Evolutionary conservation across 2,797 vertebrate species (phyloP).

Genomic region (Cuculus canorus): DNA sequence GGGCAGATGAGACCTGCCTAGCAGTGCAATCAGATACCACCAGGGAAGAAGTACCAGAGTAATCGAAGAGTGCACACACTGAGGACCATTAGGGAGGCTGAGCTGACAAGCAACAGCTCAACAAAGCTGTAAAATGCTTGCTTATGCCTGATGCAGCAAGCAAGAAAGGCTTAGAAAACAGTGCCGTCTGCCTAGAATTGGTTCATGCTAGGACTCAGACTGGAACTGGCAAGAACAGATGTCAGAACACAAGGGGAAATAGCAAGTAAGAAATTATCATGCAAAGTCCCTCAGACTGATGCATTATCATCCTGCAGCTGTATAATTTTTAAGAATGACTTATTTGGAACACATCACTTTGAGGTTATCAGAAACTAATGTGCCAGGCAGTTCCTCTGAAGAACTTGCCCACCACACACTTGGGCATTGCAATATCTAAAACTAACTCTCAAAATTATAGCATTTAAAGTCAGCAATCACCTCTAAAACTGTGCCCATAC

Average conservation of each 20-base stretch:
- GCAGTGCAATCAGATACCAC: neutral
- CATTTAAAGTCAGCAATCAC: neutral
- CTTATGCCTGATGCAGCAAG: neutral
- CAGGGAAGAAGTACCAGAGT: neutral
- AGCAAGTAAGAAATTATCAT: neutral
- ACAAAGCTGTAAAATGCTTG: neutral
- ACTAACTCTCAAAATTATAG: neutral
- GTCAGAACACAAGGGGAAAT: neutral
- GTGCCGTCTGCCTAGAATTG: neutral
- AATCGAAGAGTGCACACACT: neutral
- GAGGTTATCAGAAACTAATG: neutral
- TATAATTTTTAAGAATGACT: neutral
- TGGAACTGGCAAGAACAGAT: neutral
- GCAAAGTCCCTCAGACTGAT: neutral
- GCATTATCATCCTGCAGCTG: neutral
- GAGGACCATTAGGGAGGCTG: neutral
- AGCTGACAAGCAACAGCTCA: neutral
- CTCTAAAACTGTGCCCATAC: neutral
- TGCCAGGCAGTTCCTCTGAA: neutral
- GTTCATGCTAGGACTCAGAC: neutral
- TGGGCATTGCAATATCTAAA: neutral
- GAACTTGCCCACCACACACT: neutral
- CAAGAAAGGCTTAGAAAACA: neutral
- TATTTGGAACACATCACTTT: neutral
- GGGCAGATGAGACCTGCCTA: neutral